phyloP scores from a whole-genome alignment of 2,113 vertebrate genomes.

The Ictidomys tridecemlineatus region DNA sequence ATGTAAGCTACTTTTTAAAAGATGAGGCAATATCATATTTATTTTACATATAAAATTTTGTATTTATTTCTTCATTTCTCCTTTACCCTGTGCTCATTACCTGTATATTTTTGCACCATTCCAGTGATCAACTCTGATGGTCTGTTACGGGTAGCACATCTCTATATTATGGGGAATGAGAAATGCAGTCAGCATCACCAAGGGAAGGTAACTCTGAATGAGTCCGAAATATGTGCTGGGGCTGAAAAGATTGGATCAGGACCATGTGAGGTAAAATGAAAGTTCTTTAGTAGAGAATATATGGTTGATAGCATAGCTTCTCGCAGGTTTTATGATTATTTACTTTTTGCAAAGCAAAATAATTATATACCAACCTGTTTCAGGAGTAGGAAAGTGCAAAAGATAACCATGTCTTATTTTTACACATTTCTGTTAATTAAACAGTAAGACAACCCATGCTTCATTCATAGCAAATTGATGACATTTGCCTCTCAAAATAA shows the following conservation, averaged over 20 bases:
- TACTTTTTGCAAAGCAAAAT: conserved; percentile 55
- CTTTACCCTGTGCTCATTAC: neutral
- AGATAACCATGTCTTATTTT: neutral
- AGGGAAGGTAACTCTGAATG: conserved; percentile 93
- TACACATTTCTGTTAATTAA: neutral
- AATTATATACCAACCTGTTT: neutral
- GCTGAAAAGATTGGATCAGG: conserved; percentile 93
- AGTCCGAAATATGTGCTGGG: conserved; percentile 96
- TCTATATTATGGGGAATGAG: conserved; percentile 93
- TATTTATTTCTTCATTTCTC: neutral
- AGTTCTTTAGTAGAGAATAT: neutral
- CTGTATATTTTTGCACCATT: conserved; percentile 57
- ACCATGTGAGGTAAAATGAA: conserved; percentile 95
- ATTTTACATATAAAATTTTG: neutral
- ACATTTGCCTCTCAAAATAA: neutral
- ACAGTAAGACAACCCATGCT: neutral
- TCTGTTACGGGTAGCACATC: conserved; percentile 91
- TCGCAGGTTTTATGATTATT: neutral
- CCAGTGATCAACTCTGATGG: conserved; percentile 94
- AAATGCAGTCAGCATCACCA: conserved; percentile 94
- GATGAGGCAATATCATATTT: conserved; percentile 47
- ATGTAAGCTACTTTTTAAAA: conserved; percentile 91
- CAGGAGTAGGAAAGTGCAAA: neutral
- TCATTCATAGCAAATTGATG: neutral
- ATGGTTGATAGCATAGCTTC: neutral